These are phyloP conservation scores for Nannobrachium achirus DNA, from an alignment of 2,113 vertebrate species.

Conservation along the genomic window DNA sequence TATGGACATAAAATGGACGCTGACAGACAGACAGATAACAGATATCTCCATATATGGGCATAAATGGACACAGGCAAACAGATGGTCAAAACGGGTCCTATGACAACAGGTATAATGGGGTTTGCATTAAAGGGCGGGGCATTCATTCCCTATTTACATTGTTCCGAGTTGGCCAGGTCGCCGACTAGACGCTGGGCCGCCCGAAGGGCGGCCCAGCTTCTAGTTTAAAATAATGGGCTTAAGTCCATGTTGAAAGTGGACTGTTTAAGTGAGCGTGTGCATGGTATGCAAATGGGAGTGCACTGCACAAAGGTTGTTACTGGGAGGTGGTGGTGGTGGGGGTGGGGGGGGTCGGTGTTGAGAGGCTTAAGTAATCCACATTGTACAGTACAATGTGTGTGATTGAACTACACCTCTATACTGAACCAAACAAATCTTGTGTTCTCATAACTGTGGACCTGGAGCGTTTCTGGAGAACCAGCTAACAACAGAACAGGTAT, in stretches of 20 bases:
- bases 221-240: not conserved
- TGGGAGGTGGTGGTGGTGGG: conserved; percentile 17
- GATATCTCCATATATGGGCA: no score
- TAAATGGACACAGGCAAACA: no score
- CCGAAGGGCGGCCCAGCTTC: no score
- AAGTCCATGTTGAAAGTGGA: no score
- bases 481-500: conserved; percentile 53
- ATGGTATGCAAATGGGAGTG: conserved; percentile 35
- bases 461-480: conserved; percentile 1
- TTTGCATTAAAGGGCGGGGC: no score
- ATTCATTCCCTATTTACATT: no score
- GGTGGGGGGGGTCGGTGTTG: conserved; percentile 5
- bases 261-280: conserved; percentile 18
- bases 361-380: not conserved
- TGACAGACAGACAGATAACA: no score
- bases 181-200: no score
- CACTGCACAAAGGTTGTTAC: conserved; percentile 7
- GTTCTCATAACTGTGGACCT: conserved; percentile 7
- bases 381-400: not conserved
- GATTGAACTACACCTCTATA: conserved; percentile 19
- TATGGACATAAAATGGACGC: no score
- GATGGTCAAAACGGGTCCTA: no score
- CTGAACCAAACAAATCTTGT: not conserved
- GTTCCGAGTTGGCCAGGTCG: no score
- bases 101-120: no score